Evolutionary conservation across 2,797 vertebrate genomes (phyloP).

Genomic region (Lycodopsis pacificus): DNA sequence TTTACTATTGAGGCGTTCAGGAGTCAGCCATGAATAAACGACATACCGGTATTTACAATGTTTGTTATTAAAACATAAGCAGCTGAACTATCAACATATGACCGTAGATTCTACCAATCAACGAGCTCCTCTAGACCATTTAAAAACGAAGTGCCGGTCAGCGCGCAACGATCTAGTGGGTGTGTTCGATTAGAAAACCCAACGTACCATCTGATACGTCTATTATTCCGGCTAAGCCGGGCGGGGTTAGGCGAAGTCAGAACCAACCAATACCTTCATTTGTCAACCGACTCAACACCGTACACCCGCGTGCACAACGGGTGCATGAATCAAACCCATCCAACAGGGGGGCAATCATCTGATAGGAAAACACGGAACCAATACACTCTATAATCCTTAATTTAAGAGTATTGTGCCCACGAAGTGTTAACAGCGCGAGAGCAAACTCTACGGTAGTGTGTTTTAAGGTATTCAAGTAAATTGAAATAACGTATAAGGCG

Average conservation of each 20-base stretch:
- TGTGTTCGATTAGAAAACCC: conserved; percentile 59
- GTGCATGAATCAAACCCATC: conserved; percentile 39
- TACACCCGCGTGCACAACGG: background rate
- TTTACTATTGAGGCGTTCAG: background rate
- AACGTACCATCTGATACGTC: conserved; percentile 7
- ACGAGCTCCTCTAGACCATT: conserved; percentile 88
- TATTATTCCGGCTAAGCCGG: conserved; percentile 40
- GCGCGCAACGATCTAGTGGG: conserved; percentile 79
- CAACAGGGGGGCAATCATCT: conserved; percentile 39
- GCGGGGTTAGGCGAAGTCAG: conserved; percentile 37
- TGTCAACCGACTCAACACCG: background rate
- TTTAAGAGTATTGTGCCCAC: background rate
- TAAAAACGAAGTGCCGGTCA: conserved; percentile 94
- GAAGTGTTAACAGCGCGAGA: background rate
- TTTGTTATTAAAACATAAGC: conserved; percentile 58
- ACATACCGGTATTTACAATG: conserved; percentile 11
- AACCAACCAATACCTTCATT: background rate
- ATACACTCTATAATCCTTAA: conserved; percentile 34
- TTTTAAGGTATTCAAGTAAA: background rate
- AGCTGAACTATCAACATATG: conserved; percentile 54
- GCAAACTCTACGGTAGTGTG: background rate
- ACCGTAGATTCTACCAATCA: conserved; percentile 78
- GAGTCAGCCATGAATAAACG: background rate
- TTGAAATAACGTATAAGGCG: background rate
- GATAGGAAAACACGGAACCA: conserved; percentile 59